Percentiles rank a stretch among this genome's conserved stretches.
Conservation (phyloP, 2,113 vertebrate species). For the Poicephalus gulielmi region DNA sequence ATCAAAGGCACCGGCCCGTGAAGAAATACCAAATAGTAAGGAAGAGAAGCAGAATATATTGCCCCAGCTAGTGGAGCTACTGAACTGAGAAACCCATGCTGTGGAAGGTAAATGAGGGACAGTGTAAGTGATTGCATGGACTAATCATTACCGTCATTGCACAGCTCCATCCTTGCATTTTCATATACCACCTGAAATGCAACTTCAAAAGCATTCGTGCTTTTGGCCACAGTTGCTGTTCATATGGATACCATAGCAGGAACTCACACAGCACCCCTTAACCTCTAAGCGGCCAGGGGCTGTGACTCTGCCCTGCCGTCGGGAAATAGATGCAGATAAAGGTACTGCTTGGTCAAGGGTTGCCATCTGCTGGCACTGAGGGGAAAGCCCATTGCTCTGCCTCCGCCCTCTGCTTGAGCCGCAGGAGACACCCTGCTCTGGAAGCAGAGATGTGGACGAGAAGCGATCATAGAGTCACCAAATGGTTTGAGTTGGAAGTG, state of each 20-base stretch:
- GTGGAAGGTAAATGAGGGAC: background rate
- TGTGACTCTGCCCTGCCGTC: background rate
- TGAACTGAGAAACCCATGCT: background rate
- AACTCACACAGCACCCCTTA: background rate
- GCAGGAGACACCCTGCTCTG: too few species aligned
- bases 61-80: background rate
- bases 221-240: background rate
- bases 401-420: background rate
- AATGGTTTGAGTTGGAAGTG: fast-evolving
- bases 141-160: background rate
- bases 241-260: fast-evolving
- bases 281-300: background rate
- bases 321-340: background rate
- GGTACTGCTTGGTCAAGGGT: background rate
- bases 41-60: background rate
- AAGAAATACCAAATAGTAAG: background rate
- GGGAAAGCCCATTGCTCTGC: background rate
- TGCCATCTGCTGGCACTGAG: background rate
- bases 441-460: background rate
- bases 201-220: background rate
- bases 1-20: background rate
- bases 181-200: fast-evolving
- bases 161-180: background rate
- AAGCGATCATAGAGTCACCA: fast-evolving
- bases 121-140: fast-evolving